Evolutionary conservation across 2,888 invertebrate genomes (phyloP), one percentile per base, ranked within the genome.

Genomic region (Sisyra nigra): DNA sequence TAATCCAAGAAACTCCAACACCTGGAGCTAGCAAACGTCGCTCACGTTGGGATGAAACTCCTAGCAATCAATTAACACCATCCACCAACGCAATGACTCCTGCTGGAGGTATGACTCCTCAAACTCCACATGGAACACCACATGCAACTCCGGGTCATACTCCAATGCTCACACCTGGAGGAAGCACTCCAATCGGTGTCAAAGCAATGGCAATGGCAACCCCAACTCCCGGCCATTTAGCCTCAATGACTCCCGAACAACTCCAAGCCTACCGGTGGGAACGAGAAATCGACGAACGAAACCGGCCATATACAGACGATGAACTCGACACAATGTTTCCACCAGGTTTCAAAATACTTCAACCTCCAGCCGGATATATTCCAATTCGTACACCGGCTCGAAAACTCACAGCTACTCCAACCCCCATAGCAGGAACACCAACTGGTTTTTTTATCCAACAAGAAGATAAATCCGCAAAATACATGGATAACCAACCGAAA

Each of bases 201-300:
- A 94, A 94, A 61, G 98, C 98, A 1, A 97, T 97, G 96, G 92
- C 82, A 0, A 84, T 99, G 83, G 91, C 93, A 2, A 99, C 98
- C 1, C 98, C 98, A 0, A 92, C 94, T 0, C 94, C 97, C 0
- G 87, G 91, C 13, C 94, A 96, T 55, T 69, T 96, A 47, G 84
- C 94, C 48, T 87, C 93, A 10, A 98, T 98, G 97, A 99, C 98
- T 0, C 98, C 98, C 0, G 98, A 99, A 61, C 98, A 98, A 61
- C 67, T 97, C 48, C 97, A 98, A 63, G 93, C 94, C 0, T 96
- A 91, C 61, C 80, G 94, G 19, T 94, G 94, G 94, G 96, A 97
- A 63, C 80, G 92, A 54, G 98, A 98, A 66, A 96, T 98, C 46
- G 98, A 99, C 57, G 97, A 98, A 60, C 72, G 98, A 45, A 98